These are phyloP conservation scores for Cryptocheilus praepositus DNA, from an alignment of 2,888 invertebrate genomes.

Conservation along the genomic window DNA sequence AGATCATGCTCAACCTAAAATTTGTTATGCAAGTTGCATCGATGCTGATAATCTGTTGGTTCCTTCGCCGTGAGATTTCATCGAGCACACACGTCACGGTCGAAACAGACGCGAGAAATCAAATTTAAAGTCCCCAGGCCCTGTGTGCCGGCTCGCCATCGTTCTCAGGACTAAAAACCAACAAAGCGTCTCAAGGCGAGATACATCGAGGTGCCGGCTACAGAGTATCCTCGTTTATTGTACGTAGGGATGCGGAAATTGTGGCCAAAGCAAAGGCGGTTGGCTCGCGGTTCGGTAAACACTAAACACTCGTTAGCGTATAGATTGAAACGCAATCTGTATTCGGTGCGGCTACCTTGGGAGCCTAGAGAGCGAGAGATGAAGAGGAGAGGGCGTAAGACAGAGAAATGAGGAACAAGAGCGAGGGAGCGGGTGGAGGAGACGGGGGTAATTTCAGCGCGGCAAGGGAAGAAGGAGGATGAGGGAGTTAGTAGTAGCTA, in stretches of 20 bases:
- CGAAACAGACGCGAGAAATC: no score
- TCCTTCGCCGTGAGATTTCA: no score
- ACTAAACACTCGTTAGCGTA: constrained; percentile 73
- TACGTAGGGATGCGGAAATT: constrained; percentile 66
- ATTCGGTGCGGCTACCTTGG: constrained; percentile 63
- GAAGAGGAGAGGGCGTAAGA: constrained; percentile 28
- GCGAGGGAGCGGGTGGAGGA: constrained; percentile 14
- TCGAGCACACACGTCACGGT: no score
- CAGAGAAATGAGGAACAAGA: constrained; percentile 10
- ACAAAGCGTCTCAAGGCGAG: constrained; percentile 13
- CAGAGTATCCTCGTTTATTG: constrained; percentile 47
- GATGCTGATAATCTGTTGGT: no score
- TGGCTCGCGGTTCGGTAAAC: constrained; percentile 72
- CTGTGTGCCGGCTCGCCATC: no score
- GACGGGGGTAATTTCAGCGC: constrained; percentile 36
- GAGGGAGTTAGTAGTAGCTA: constrained; percentile 33
- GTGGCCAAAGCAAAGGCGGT: constrained; percentile 62
- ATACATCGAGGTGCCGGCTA: constrained; percentile 21
- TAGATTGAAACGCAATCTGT: constrained; percentile 74
- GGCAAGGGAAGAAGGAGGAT: constrained; percentile 36
- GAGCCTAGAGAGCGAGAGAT: constrained; percentile 13
- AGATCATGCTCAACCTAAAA: no score
- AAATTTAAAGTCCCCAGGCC: constrained; percentile 7
- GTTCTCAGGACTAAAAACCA: constrained; percentile 1
- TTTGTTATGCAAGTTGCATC: no score